phyloP scores from a whole-genome alignment of 2,113 vertebrate species.

The Ibidorhyncha struthersii region DNA sequence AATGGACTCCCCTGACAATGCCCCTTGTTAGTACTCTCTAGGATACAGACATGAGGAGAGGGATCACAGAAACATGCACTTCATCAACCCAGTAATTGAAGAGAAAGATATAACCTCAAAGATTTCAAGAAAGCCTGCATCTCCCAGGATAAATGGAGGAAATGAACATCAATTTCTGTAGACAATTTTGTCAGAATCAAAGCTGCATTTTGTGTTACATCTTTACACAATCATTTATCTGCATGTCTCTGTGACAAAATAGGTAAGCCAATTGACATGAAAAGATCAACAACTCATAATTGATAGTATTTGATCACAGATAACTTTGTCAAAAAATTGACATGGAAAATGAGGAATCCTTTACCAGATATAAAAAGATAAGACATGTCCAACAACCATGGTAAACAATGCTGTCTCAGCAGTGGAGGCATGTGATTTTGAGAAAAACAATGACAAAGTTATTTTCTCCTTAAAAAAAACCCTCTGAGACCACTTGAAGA shows the following conservation, averaged over 20 bases:
- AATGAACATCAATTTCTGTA: background rate
- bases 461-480: background rate
- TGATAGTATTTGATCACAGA: background rate
- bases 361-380: background rate
- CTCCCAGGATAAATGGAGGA: background rate
- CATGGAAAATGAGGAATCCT: background rate
- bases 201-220: background rate
- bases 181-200: background rate
- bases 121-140: background rate
- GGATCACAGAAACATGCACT: background rate
- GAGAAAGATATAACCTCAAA: background rate
- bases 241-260: background rate
- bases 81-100: background rate
- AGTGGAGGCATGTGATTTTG: background rate
- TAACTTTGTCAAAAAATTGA: background rate
- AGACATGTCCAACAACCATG: background rate
- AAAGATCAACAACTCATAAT: background rate
- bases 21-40: background rate
- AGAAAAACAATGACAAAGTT: background rate
- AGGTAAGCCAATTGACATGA: background rate
- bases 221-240: background rate
- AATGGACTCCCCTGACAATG: background rate
- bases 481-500: background rate
- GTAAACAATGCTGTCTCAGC: background rate
- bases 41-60: background rate